Percentiles rank a stretch among this genome's conserved stretches.
Conservation (phyloP, 2,888 invertebrate species). For the Phengaris arion region DNA sequence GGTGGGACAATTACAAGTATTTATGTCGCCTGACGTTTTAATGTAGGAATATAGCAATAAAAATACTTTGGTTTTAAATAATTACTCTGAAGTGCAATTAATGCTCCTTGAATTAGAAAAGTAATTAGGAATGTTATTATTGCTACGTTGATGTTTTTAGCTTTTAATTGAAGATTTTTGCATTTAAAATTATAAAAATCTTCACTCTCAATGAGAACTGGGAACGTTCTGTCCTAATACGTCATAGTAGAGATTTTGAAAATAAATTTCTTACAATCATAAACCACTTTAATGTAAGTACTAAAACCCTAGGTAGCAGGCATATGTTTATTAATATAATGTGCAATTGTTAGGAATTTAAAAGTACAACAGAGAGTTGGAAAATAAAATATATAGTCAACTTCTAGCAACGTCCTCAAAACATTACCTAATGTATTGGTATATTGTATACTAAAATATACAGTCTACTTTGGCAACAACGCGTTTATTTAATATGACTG, state of each 20-base stretch:
- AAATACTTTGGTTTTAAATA: conserved; percentile 23
- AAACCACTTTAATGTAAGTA: no score
- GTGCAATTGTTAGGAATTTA: no score
- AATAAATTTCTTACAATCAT: no score
- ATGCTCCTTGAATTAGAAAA: conserved; percentile 23
- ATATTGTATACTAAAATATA: background rate
- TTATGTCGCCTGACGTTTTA: conserved; percentile 21
- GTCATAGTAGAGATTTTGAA: no score
- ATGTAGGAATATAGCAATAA: conserved; percentile 16
- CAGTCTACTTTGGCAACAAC: conserved; percentile 11
- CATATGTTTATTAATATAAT: no score
- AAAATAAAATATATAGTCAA: background rate
- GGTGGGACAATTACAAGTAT: conserved; percentile 24
- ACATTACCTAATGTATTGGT: background rate
- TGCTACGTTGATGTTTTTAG: background rate
- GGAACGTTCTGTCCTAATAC: no score
- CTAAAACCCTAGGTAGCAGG: no score
- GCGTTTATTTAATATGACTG: conserved; percentile 17
- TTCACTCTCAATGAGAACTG: no score
- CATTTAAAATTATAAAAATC: no score
- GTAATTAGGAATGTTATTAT: conserved; percentile 12
- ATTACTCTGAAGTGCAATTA: conserved; percentile 21
- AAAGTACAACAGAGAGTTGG: no score
- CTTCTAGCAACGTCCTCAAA: background rate
- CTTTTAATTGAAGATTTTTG: background rate